Conservation (phyloP, 2,113 vertebrate genomes). For the Tachycineta bicolor region DNA sequence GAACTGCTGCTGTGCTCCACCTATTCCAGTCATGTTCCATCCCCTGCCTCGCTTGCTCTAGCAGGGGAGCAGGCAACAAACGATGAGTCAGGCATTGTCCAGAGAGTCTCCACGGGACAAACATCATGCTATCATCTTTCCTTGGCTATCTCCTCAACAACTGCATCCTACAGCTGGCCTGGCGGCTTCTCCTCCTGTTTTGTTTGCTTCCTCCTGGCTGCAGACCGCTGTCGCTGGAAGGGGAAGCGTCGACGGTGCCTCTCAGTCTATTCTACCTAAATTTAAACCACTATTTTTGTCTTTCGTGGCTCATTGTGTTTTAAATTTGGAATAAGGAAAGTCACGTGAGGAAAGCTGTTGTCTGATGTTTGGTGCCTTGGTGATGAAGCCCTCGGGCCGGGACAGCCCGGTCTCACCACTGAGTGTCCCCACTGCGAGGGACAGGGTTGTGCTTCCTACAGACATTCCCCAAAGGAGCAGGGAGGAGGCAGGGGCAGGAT, state of each 20-base stretch:
- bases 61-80: background rate
- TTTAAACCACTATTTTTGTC: constrained; percentile 15
- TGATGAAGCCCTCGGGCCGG: background rate
- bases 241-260: background rate
- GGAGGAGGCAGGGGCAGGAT: background rate
- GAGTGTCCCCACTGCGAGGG: rapidly evolving
- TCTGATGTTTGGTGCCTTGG: background rate
- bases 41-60: background rate
- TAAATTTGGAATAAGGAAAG: background rate
- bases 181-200: background rate
- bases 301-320: background rate
- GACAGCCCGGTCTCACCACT: rapidly evolving
- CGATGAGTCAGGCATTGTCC: constrained; percentile 41
- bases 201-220: background rate
- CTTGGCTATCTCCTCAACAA: background rate
- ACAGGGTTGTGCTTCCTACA: background rate
- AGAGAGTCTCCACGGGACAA: background rate
- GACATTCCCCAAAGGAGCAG: background rate
- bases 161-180: constrained; percentile 1
- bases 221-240: background rate
- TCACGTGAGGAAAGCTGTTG: background rate
- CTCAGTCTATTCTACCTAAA: constrained; percentile 43
- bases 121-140: constrained; percentile 4
- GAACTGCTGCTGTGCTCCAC: constrained; percentile 39
- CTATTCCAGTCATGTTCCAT: background rate